phyloP scores from a whole-genome alignment of 2,888 invertebrate genomes.

The Synanthedon formicaeformis region DNA sequence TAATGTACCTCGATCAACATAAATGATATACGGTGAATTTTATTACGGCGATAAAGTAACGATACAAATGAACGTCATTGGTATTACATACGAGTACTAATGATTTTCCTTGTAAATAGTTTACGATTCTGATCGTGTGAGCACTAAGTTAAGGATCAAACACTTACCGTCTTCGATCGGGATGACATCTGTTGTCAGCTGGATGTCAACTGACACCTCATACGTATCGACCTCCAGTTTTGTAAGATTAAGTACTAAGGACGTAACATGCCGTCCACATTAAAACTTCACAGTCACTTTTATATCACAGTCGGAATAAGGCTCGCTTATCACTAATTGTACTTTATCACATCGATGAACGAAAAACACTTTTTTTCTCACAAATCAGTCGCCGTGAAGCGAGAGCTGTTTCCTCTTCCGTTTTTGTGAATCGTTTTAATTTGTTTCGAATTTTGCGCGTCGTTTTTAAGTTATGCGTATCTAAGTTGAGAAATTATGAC shows the following conservation, averaged over 20 bases:
- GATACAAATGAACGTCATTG: no score
- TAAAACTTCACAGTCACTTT: background rate
- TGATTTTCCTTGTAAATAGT: no score
- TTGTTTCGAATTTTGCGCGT: background rate
- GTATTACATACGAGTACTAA: no score
- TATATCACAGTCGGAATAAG: background rate
- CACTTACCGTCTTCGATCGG: slow-evolving; percentile 61
- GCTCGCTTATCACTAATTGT: slow-evolving; percentile 1
- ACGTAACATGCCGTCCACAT: slow-evolving; percentile 18
- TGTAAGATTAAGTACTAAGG: slow-evolving; percentile 8
- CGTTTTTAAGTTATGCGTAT: background rate
- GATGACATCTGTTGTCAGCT: slow-evolving; percentile 70
- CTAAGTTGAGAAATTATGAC: background rate
- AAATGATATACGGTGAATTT: no score
- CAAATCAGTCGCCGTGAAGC: background rate
- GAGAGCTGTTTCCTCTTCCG: background rate
- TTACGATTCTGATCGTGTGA: no score
- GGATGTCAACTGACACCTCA: slow-evolving; percentile 67
- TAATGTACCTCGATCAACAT: no score
- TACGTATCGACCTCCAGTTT: slow-evolving; percentile 68
- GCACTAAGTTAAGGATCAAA: background rate
- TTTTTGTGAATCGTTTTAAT: background rate
- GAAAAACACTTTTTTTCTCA: background rate
- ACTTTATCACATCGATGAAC: background rate
- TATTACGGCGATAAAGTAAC: no score